Evolutionary conservation across 2,113 vertebrate genomes (phyloP).

Genomic region (Hydrolagus affinis): DNA sequence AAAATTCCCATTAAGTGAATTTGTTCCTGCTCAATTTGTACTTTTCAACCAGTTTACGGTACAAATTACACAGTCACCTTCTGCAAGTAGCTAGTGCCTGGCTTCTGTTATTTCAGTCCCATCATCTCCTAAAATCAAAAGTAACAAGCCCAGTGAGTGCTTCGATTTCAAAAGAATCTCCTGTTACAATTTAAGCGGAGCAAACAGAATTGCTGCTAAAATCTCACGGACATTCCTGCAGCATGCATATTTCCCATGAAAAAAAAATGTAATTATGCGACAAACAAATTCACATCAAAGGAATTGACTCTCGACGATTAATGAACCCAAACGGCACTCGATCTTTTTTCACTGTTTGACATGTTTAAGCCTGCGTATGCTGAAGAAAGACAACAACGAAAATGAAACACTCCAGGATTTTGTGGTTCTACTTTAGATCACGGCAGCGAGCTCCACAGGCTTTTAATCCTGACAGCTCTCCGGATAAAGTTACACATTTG

Average conservation of each 20-base stretch:
- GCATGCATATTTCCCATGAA: not conserved
- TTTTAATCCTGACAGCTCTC: not conserved
- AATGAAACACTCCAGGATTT: not conserved
- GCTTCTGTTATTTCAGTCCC: not conserved
- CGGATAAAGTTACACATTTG: not conserved
- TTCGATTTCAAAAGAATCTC: not conserved
- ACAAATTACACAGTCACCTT: constrained; percentile 4
- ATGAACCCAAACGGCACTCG: not conserved
- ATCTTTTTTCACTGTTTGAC: not conserved
- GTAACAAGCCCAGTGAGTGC: not conserved
- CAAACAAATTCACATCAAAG: constrained; percentile 2
- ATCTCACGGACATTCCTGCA: constrained; percentile 9
- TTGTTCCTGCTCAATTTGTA: not conserved
- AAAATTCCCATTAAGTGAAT: not conserved
- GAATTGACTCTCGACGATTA: constrained; percentile 20
- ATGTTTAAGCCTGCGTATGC: not conserved
- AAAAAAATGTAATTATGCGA: not conserved
- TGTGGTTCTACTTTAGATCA: not conserved
- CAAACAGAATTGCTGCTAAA: not conserved
- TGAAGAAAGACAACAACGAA: not conserved
- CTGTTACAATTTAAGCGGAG: constrained; percentile 1
- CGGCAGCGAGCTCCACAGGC: too few species aligned
- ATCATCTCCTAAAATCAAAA: not conserved
- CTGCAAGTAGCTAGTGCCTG: not conserved
- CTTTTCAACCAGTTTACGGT: not conserved